Evolutionary conservation across 2,113 vertebrate species (phyloP).

Genomic region (Bufo bufo): DNA sequence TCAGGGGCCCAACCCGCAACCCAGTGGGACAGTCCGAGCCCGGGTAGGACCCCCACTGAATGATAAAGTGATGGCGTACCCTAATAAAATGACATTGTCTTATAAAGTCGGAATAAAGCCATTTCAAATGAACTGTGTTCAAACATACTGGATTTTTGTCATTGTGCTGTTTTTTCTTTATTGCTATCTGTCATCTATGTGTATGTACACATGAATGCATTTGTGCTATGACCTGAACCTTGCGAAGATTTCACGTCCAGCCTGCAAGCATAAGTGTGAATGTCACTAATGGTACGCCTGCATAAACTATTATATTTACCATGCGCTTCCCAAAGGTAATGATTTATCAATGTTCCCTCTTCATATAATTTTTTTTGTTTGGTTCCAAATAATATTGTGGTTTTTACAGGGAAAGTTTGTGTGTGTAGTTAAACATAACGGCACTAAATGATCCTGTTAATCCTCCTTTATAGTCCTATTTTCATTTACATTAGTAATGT

Average conservation of each 20-base stretch:
- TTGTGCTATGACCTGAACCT: not conserved
- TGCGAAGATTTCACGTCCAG: slow-evolving; percentile 17
- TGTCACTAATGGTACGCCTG: slow-evolving; percentile 39
- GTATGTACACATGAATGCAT: slow-evolving; percentile 7
- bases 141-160: not conserved
- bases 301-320: slow-evolving; percentile 36
- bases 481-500: slow-evolving; percentile 59
- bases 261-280: slow-evolving; percentile 39
- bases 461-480: slow-evolving; percentile 55
- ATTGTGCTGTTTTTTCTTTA: not conserved
- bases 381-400: slow-evolving; percentile 38
- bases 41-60: not conserved
- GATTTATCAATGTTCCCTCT: slow-evolving; percentile 25
- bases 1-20: too few relatives aligned
- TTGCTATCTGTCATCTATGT: not conserved
- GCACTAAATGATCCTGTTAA: slow-evolving; percentile 48
- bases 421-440: slow-evolving; percentile 51
- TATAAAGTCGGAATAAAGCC: not conserved
- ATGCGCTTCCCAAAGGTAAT: slow-evolving; percentile 11
- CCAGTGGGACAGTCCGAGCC: too few relatives aligned
- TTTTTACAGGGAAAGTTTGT: slow-evolving; percentile 32
- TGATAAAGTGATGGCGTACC: not conserved
- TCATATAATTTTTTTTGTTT: slow-evolving; percentile 26
- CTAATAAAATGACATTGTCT: too few relatives aligned
- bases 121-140: not conserved